phyloP scores from a whole-genome alignment of 2,797 vertebrate species.

The Oophaga sylvatica region DNA sequence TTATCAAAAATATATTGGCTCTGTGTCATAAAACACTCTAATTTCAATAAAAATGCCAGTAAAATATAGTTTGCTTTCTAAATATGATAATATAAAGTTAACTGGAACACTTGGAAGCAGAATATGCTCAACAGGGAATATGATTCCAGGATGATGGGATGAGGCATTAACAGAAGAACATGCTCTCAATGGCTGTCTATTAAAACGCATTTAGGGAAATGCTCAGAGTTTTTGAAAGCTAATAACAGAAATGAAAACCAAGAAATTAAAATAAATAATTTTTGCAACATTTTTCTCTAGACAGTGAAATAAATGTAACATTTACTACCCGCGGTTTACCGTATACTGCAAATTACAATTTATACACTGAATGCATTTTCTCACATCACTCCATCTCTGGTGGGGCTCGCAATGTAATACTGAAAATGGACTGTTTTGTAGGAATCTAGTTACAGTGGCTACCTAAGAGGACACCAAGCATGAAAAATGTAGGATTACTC shows the following conservation, averaged over 20 bases:
- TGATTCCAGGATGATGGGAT: constrained; percentile 21
- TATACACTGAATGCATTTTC: too few species aligned
- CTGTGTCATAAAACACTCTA: constrained; percentile 35
- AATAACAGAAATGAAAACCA: background rate
- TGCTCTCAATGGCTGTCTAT: background rate
- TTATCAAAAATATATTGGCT: constrained; percentile 29
- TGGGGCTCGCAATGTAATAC: too few species aligned
- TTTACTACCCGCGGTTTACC: background rate
- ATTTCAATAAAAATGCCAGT: constrained; percentile 44
- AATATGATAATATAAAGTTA: constrained; percentile 43
- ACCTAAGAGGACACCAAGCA: too few species aligned
- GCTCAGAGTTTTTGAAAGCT: background rate
- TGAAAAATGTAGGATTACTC: too few species aligned
- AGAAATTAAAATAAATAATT: background rate
- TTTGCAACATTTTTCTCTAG: background rate
- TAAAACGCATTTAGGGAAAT: constrained; percentile 8
- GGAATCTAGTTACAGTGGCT: too few species aligned
- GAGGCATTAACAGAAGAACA: constrained; percentile 10
- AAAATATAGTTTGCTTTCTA: constrained; percentile 38
- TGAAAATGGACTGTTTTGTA: too few species aligned
- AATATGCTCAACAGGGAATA: constrained; percentile 33
- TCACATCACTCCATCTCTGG: too few species aligned
- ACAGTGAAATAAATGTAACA: background rate
- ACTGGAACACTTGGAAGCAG: constrained; percentile 38
- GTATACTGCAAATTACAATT: too few species aligned